A percentile compares a stretch with the other conserved stretches of the same genome.
Evolutionary conservation across 1,140 invertebrate species (phyloP).

Genomic region (Lysiphlebus fabarum): DNA sequence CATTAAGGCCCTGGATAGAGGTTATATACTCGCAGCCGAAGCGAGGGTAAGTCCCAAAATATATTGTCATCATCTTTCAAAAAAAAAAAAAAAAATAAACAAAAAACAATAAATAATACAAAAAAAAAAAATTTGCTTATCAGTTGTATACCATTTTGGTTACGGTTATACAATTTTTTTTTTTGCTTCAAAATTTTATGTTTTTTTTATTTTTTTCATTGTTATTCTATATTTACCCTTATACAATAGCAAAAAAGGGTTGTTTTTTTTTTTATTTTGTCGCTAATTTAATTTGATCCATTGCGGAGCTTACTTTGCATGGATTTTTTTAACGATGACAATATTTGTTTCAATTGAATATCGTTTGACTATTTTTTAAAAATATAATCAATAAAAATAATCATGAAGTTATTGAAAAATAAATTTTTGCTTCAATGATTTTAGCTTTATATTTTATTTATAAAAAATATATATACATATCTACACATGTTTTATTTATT

Average conservation of each 20-base stretch:
- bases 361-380: too few relatives aligned
- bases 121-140: slow-evolving; percentile 36
- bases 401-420: too few relatives aligned
- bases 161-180: slow-evolving; percentile 30
- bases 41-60: slow-evolving; percentile 76
- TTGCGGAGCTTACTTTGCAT: slow-evolving; percentile 30
- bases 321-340: neutral
- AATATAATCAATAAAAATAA: too few relatives aligned
- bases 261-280: neutral
- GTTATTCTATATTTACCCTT: slow-evolving; percentile 17
- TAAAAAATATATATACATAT: too few relatives aligned
- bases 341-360: too few relatives aligned
- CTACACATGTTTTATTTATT: too few relatives aligned
- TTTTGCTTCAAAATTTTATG: slow-evolving; percentile 24
- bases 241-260: slow-evolving; percentile 20
- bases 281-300: slow-evolving; percentile 20
- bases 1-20: slow-evolving; percentile 81
- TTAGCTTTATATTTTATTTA: too few relatives aligned
- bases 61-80: slow-evolving; percentile 4
- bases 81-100: neutral
- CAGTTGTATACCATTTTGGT: slow-evolving; percentile 24
- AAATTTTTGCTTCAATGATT: too few relatives aligned
- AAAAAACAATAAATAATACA: neutral
- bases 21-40: slow-evolving; percentile 83
- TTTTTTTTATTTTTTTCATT: slow-evolving; percentile 11